Conservation (phyloP, 2,113 vertebrate species). For the Lonchura striata region DNA sequence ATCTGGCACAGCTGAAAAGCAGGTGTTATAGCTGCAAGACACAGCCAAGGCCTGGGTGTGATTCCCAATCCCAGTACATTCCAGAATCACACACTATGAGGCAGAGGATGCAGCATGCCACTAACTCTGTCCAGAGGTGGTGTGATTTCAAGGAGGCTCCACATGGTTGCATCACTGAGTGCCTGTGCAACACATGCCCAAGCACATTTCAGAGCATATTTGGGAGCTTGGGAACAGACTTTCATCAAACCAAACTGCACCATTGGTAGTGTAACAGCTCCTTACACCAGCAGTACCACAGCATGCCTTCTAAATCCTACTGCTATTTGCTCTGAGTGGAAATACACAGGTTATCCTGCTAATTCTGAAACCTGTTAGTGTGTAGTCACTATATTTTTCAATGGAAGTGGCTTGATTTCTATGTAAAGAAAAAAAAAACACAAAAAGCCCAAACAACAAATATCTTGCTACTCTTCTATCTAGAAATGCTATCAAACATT, state of each 20-base stretch:
- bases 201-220: neutral
- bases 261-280: neutral
- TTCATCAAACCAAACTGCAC: neutral
- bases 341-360: neutral
- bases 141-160: neutral
- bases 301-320: rapidly evolving
- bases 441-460: neutral
- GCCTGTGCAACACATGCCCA: neutral
- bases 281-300: neutral
- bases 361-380: neutral
- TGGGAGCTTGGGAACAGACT: rapidly evolving
- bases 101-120: neutral
- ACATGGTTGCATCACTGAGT: neutral
- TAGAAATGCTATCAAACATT: neutral
- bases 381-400: neutral
- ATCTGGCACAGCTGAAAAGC: neutral
- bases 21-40: neutral
- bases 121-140: neutral
- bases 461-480: neutral
- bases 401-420: neutral
- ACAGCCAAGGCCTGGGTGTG: neutral
- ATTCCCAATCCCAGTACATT: neutral
- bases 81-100: neutral
- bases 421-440: neutral
- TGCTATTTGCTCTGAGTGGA: neutral